Conservation (phyloP, 2,888 invertebrate genomes). For the Onthophagus sagittarius region DNA sequence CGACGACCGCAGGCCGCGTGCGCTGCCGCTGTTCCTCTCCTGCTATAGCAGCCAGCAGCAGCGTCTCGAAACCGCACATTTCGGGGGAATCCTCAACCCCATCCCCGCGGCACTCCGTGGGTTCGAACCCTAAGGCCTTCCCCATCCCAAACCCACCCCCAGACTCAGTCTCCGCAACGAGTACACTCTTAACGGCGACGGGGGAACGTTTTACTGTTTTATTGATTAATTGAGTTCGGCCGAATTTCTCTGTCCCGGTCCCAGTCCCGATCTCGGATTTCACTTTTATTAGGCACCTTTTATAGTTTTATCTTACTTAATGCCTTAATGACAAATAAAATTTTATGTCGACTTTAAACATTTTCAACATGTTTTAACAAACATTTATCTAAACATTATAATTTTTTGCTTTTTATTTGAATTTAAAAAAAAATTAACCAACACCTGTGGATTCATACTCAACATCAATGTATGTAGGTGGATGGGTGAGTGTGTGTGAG, state of each 20-base stretch:
- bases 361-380: too few species aligned
- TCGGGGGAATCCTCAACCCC: constrained; percentile 39
- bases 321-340: too few species aligned
- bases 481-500: constrained; percentile 28
- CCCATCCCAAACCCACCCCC: constrained; percentile 17
- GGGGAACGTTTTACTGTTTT: constrained; percentile 51
- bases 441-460: constrained; percentile 41
- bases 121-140: constrained; percentile 21
- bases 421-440: constrained; percentile 18
- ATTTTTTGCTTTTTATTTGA: neutral
- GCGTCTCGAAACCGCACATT: constrained; percentile 51
- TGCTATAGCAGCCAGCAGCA: constrained; percentile 40
- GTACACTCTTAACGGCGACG: constrained; percentile 47
- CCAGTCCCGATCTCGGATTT: constrained; percentile 44
- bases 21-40: constrained; percentile 40
- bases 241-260: constrained; percentile 44
- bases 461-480: constrained; percentile 9
- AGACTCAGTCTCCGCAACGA: constrained; percentile 13
- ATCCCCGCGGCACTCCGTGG: constrained; percentile 27
- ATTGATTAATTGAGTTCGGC: constrained; percentile 51
- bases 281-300: constrained; percentile 44
- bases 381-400: neutral
- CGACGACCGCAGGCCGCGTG: constrained; percentile 49
- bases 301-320: constrained; percentile 36
- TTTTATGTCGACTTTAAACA: too few species aligned